Conservation (phyloP, 2,888 invertebrate species). For the Flabesymbios commensalis region DNA sequence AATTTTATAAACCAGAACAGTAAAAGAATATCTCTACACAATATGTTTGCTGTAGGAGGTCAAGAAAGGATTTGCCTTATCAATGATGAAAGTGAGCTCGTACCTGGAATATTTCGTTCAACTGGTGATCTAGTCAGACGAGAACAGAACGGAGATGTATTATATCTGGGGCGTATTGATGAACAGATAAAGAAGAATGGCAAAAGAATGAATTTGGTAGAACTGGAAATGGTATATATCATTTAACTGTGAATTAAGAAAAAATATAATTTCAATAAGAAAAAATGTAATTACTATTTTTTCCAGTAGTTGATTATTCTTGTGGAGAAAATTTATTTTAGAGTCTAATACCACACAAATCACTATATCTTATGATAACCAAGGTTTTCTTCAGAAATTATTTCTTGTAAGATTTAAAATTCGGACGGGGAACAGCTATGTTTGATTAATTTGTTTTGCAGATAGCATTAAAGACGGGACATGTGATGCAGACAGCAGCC, state of each 20-base stretch:
- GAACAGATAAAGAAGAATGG: slow-evolving; percentile 78
- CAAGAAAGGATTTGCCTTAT: slow-evolving; percentile 49
- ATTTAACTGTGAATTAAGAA: too few relatives aligned
- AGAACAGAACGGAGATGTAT: slow-evolving; percentile 37
- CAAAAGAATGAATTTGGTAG: slow-evolving; percentile 69
- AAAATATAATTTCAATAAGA: too few relatives aligned
- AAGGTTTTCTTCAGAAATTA: too few relatives aligned
- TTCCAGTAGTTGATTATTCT: too few relatives aligned
- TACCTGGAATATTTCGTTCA: slow-evolving; percentile 56
- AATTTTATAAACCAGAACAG: too few relatives aligned
- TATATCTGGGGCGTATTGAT: slow-evolving; percentile 69
- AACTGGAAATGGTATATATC: slow-evolving; percentile 40
- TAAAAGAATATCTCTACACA: too few relatives aligned
- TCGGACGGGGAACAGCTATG: too few relatives aligned
- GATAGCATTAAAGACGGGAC: slow-evolving; percentile 4
- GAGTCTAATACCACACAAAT: too few relatives aligned
- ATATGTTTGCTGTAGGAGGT: slow-evolving; percentile 24
- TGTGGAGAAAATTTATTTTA: too few relatives aligned
- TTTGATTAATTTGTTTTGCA: slow-evolving; percentile 5
- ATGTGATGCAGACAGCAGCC: neutral
- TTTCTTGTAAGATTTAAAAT: too few relatives aligned
- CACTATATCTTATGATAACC: too few relatives aligned
- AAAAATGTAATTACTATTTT: too few relatives aligned
- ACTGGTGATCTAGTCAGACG: slow-evolving; percentile 76
- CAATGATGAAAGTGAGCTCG: slow-evolving; percentile 37